These are phyloP conservation scores for Rosalia funebris DNA, from an alignment of 2,888 invertebrate species.

Conservation along the genomic window DNA sequence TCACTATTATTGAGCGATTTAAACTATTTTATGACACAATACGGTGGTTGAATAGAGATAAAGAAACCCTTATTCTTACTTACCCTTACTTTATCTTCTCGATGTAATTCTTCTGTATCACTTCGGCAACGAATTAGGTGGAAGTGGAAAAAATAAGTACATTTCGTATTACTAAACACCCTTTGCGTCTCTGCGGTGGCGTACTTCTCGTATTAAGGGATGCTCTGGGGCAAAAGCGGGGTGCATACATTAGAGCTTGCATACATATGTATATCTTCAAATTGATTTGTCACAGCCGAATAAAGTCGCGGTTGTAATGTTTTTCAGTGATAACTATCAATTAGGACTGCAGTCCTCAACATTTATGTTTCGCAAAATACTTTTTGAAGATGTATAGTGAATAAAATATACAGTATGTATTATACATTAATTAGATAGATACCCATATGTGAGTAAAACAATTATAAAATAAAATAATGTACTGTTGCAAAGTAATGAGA, in stretches of 20 bases:
- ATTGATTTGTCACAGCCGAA: constrained; percentile 66
- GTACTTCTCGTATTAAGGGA: constrained; percentile 56
- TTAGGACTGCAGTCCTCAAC: constrained; percentile 52
- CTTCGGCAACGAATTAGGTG: constrained; percentile 17
- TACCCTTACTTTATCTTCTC: constrained; percentile 7
- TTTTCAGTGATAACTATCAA: constrained; percentile 63
- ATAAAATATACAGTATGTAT: no score
- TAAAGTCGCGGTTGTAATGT: constrained; percentile 62
- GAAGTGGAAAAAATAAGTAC: constrained; percentile 20
- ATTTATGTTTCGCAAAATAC: no score
- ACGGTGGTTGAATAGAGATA: neutral
- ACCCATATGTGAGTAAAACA: no score
- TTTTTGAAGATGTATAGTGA: no score
- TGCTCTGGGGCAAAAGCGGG: constrained; percentile 57
- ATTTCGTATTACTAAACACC: constrained; percentile 35
- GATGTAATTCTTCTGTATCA: constrained; percentile 11
- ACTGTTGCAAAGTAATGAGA: no score
- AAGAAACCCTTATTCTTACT: constrained; percentile 7
- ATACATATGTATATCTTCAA: constrained; percentile 66
- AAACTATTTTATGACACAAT: neutral
- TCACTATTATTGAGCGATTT: no score
- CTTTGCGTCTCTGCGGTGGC: constrained; percentile 49
- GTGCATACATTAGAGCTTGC: constrained; percentile 62
- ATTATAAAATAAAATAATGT: no score
- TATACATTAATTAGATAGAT: no score